phyloP scores from a whole-genome alignment of 2,888 invertebrate species.

The Lomographa bimaculata region DNA sequence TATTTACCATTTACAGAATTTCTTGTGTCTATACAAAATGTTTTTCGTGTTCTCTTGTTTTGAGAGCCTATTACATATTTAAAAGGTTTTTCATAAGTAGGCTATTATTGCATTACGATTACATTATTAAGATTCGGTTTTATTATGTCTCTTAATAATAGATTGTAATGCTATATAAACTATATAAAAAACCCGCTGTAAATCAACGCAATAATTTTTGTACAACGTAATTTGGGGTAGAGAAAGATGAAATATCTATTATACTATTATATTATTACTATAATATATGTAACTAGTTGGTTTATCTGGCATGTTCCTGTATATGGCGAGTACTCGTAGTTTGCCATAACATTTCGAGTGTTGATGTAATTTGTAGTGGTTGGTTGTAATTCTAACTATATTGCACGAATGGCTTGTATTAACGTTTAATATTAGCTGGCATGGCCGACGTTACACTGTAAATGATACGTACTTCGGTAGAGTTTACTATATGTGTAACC shows the following conservation, averaged over 20 bases:
- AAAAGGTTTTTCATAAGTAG: constrained; percentile 62
- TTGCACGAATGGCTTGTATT: constrained; percentile 36
- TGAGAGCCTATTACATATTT: constrained; percentile 82
- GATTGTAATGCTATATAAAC: constrained; percentile 55
- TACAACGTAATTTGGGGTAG: constrained; percentile 64
- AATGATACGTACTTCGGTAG: constrained; percentile 15
- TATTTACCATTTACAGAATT: constrained; percentile 84
- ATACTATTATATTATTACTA: too few relatives aligned
- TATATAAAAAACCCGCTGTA: constrained; percentile 50
- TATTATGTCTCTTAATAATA: constrained; percentile 43
- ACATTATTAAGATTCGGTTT: constrained; percentile 54
- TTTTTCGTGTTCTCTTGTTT: constrained; percentile 84
- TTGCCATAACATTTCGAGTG: constrained; percentile 28
- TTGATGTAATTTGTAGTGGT: constrained; percentile 31
- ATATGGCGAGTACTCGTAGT: constrained; percentile 46
- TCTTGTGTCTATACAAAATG: constrained; percentile 84
- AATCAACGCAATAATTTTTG: constrained; percentile 68
- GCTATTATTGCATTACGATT: constrained; percentile 50
- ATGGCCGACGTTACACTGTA: constrained; percentile 31
- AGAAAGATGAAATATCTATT: constrained; percentile 19
- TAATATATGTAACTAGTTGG: constrained; percentile 48
- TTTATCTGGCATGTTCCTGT: constrained; percentile 73
- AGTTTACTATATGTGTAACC: constrained; percentile 16
- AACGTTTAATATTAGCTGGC: constrained; percentile 35
- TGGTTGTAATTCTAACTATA: constrained; percentile 33